phyloP scores from a whole-genome alignment of 1,140 invertebrate genomes.

The Galleria mellonella region DNA sequence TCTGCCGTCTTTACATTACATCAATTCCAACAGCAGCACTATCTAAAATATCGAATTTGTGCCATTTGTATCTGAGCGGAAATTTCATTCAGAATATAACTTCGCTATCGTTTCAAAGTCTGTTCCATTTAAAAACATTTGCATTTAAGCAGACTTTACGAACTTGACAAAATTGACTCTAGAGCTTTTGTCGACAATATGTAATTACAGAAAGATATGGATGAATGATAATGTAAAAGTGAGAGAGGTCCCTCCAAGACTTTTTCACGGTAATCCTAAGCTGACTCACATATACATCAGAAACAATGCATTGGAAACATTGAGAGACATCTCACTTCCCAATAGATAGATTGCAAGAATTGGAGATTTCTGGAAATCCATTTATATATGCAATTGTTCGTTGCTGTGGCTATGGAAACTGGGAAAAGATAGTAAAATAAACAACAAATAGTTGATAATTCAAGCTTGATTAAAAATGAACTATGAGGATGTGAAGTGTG shows the following conservation, averaged over 20 bases:
- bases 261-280: conserved; percentile 85
- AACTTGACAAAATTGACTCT: conserved; percentile 80
- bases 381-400: conserved; percentile 91
- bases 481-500: conserved; percentile 74
- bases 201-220: conserved; percentile 83
- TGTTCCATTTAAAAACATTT: conserved; percentile 85
- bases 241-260: conserved; percentile 78
- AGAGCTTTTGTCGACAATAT: conserved; percentile 89
- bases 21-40: conserved; percentile 83
- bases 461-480: conserved; percentile 63
- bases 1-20: conserved; percentile 88
- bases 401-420: conserved; percentile 90
- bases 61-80: conserved; percentile 82
- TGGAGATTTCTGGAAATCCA: conserved; percentile 87
- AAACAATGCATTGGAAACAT: conserved; percentile 81
- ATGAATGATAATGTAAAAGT: conserved; percentile 85
- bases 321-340: conserved; percentile 88
- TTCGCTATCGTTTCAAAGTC: conserved; percentile 85
- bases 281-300: conserved; percentile 82
- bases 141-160: conserved; percentile 80
- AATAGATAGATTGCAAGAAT: conserved; percentile 80
- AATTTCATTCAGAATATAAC: conserved; percentile 83
- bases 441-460: conserved; percentile 45
- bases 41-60: conserved; percentile 83
- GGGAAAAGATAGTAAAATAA: conserved; percentile 72